Conservation (phyloP, 2,113 vertebrate species). For the Lophura nycthemera region DNA sequence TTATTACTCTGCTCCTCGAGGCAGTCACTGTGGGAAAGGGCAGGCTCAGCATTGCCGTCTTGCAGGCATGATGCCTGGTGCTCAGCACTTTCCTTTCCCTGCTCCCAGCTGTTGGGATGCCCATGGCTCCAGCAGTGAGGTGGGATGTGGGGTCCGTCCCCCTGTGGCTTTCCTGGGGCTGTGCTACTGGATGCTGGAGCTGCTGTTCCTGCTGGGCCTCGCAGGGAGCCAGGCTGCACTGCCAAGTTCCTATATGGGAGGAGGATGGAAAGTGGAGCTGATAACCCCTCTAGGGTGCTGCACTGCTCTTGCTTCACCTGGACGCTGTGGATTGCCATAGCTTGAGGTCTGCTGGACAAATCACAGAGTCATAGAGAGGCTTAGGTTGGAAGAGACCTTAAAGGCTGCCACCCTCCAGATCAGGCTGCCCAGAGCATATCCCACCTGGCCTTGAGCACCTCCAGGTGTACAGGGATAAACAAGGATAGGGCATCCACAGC, state of each 20-base stretch:
- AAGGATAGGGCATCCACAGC: too few species aligned
- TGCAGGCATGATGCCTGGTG: accelerated
- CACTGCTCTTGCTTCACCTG: background rate
- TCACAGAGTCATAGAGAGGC: too few species aligned
- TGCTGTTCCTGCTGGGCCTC: background rate
- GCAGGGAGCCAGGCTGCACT: background rate
- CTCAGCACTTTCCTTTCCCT: background rate
- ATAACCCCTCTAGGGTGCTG: background rate
- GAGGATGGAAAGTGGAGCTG: background rate
- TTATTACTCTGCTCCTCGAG: background rate
- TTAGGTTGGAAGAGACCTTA: too few species aligned
- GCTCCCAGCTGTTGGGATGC: accelerated
- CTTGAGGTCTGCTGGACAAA: background rate
- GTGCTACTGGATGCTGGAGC: background rate
- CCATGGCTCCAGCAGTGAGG: accelerated
- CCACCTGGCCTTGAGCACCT: too few species aligned
- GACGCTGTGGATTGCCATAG: background rate
- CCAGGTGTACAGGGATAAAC: too few species aligned
- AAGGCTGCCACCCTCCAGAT: too few species aligned
- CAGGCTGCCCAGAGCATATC: too few species aligned
- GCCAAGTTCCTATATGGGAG: background rate
- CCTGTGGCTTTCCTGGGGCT: accelerated
- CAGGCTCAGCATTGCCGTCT: background rate
- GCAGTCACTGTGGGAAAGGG: background rate
- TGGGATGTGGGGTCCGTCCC: background rate